phyloP scores from a whole-genome alignment of 1,140 invertebrate species.

The Conus betulinus region DNA sequence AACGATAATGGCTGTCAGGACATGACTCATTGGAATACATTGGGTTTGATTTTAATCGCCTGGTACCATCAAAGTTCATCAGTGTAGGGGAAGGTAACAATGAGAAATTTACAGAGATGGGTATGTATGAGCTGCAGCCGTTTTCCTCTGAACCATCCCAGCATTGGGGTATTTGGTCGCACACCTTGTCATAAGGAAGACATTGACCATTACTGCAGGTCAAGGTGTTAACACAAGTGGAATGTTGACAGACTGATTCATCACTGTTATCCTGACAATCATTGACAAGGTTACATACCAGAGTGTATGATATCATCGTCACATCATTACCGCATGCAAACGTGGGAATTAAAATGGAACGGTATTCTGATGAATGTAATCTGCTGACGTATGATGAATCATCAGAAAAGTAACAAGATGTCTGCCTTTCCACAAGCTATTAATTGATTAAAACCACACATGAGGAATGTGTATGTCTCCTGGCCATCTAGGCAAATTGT shows the following conservation, averaged over 20 bases:
- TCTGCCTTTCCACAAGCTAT: too few relatives aligned
- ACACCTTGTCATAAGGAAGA: not conserved
- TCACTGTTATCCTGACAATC: not conserved
- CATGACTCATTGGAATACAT: too few relatives aligned
- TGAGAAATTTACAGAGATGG: too few relatives aligned
- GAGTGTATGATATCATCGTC: not conserved
- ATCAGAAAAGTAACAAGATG: too few relatives aligned
- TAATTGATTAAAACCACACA: not conserved
- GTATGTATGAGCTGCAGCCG: too few relatives aligned
- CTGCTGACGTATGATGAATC: too few relatives aligned
- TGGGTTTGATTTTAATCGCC: not conserved
- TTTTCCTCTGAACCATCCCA: not conserved
- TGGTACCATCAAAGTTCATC: not conserved
- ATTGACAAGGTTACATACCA: not conserved
- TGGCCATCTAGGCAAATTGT: not conserved
- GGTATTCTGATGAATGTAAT: too few relatives aligned
- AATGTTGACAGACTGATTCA: not conserved
- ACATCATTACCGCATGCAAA: not conserved
- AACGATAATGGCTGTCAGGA: not conserved
- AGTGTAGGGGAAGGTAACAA: not conserved
- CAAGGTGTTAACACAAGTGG: not conserved
- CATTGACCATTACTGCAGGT: not conserved
- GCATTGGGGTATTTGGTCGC: not conserved
- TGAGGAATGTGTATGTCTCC: not conserved
- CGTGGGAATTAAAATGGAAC: too few relatives aligned